Percentiles rank a stretch among this genome's conserved stretches.
Evolutionary conservation across 37 sponge, comb jelly and placozoan genomes (phyloP).

Genomic region (Aplysina aerophoba): DNA sequence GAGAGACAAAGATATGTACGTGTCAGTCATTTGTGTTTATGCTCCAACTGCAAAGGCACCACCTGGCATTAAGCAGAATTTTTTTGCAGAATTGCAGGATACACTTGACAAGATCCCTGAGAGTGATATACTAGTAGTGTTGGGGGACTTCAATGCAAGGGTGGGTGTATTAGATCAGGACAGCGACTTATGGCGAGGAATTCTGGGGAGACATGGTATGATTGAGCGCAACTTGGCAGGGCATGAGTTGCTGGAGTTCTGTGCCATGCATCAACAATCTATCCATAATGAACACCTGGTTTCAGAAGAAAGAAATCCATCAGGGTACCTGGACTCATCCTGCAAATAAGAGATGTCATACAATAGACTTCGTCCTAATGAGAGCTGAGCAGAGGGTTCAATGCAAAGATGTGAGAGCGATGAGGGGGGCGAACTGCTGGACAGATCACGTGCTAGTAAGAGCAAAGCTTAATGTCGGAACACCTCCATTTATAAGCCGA

Average conservation of each 20-base stretch:
- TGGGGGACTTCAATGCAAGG: too few relatives aligned
- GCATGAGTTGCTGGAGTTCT: not conserved
- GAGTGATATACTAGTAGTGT: not conserved
- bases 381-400: not conserved
- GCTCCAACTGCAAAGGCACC: constrained; percentile 26
- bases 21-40: not conserved
- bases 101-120: constrained; percentile 11
- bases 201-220: not conserved
- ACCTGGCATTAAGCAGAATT: not conserved
- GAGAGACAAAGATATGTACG: not conserved
- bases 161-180: not conserved
- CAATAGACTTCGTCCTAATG: constrained; percentile 34
- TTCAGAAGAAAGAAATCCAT: not conserved
- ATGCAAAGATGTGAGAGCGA: constrained; percentile 42
- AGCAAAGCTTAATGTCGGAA: too few relatives aligned
- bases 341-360: constrained; percentile 21
- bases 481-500: too few relatives aligned
- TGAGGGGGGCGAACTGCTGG: too few relatives aligned
- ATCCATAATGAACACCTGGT: constrained; percentile 40
- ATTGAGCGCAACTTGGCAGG: not conserved
- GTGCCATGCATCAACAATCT: constrained; percentile 19
- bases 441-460: too few relatives aligned
- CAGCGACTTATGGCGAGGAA: not conserved
- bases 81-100: constrained; percentile 14
- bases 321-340: constrained; percentile 32